Base-by-base conservation (phyloP, 1,140 invertebrate genomes). In the Bombus superbus region DNA sequence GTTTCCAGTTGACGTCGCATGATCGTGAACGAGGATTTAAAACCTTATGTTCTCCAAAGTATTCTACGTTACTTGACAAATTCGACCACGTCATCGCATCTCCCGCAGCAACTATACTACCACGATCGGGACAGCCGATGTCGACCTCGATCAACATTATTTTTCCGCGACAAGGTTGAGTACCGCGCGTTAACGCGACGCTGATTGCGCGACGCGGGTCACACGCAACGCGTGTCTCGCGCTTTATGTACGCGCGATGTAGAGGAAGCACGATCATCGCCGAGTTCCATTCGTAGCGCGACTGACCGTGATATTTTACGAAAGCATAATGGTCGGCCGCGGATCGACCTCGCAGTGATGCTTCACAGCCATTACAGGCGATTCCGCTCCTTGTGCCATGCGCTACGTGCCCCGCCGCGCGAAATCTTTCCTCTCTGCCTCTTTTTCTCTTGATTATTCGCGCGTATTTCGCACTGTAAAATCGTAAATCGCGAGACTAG, bases 401-500 rank as follows among this genome's bases (percentile, higher is more conserved):
- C 68, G 35, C 68, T 53, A 53, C 35, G 53, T 64, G 47, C 66
- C 53, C 62, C 71, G 38, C 64, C 75, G 47, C 35, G 59, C 53
- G n/a, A 44, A 32, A 40, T 68, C 68, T 59, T 79, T 15, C 66
- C 3, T 32, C 28, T 18, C 64, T 28, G 28, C 25, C 5, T n/a
- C 57, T 73, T 47, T 83, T 62, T n/a, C 38, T 68, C 79, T 82
- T 59, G 62, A 88, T 89, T 89, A 89, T 86, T 88, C 64, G 79
- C 57, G 75, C 78, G n/a, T 62, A 62, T 86, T 89, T 88, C 44
- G 74, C 57, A 66, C 44, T 59, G 71, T 22, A 64, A 62, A 89
- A 89, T 89, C 68, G 83, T 89, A 89, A 89, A 89, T 89, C 84
- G 75, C 72, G 64, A 82, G 86, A 89, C 83, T 69, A 62, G 75